Evolutionary conservation across 2,888 invertebrate species (phyloP).

Genomic region (Mythimna pallens): DNA sequence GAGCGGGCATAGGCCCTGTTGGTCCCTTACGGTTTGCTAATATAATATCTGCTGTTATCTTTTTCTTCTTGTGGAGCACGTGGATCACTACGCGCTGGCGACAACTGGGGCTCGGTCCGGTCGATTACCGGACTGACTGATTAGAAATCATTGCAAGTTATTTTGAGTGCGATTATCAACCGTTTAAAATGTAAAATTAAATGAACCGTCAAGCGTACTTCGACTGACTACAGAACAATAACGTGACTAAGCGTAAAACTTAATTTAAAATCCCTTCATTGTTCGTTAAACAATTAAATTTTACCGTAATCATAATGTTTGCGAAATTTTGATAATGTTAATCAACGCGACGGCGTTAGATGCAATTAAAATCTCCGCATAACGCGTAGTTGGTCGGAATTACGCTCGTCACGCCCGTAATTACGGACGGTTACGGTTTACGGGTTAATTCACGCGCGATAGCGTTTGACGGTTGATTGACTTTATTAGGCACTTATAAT

Average conservation of each 20-base stretch:
- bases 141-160: neutral
- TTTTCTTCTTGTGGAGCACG: neutral
- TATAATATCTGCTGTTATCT: neutral
- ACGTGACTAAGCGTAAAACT: slow-evolving; percentile 24
- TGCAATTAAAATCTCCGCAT: slow-evolving; percentile 79
- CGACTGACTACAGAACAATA: neutral
- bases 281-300: slow-evolving; percentile 47
- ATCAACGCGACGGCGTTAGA: slow-evolving; percentile 69
- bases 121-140: neutral
- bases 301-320: slow-evolving; percentile 53
- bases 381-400: slow-evolving; percentile 70
- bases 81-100: no score
- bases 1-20: no score
- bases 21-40: neutral
- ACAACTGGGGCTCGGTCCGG: no score
- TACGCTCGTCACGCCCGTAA: slow-evolving; percentile 77
- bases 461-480: slow-evolving; percentile 57
- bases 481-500: slow-evolving; percentile 44
- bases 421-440: slow-evolving; percentile 66
- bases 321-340: slow-evolving; percentile 71
- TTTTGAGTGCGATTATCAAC: neutral
- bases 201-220: neutral
- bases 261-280: slow-evolving; percentile 38
- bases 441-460: slow-evolving; percentile 54
- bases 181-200: neutral